Evolutionary conservation across 2,113 vertebrate genomes (phyloP), one percentile per base, ranked within the genome.

Genomic region (Trichechus manatus): DNA sequence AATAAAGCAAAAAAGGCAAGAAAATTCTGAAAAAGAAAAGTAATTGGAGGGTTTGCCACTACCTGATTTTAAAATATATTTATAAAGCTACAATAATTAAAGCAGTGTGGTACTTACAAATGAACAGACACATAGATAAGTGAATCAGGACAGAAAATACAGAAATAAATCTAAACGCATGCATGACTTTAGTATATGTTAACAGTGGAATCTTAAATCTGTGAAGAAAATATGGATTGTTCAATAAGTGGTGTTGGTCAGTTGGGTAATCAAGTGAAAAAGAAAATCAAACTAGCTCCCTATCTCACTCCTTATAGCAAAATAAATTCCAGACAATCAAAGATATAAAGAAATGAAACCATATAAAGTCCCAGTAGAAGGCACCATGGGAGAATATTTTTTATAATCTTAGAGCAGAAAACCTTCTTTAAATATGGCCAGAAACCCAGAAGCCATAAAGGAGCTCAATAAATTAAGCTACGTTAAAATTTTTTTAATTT

Each of bases 391-490:
- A 64, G 20, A 63, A 78, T 78, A 14, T 44, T n/a, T n/a, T n/a
- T 89, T 63, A 89, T 64, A 44, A 89, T 78, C 39, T 78, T 42
- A 42, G 39, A 88, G 36, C n/a, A 88, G 87, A 63, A 89, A 77
- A 44, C 8, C 23, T 87, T 66, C 63, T 14, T 89, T 44, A 61
- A 77, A 75, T n/a, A 88, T 44, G 11, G 59, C 39, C 27, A 77
- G 36, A 89, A 89, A 77, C 53, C 33, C 9, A 53, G 17, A 61
- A 61, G 36, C 9, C 27, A 77, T 77, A 75, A 77, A 74, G 39
- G 68, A 36, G 14, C 36, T 36, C 25, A 75, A 50, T 33, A 68
- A 86, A 59, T 88, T 59, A 19, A 61, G 36, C 66, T 59, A 42
- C 36, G 42, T 87, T 42, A 75, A 61, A 75, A 59, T 59, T 64